Base-by-base conservation (phyloP, 2,797 vertebrate genomes). In the Sebastes glaucus region DNA sequence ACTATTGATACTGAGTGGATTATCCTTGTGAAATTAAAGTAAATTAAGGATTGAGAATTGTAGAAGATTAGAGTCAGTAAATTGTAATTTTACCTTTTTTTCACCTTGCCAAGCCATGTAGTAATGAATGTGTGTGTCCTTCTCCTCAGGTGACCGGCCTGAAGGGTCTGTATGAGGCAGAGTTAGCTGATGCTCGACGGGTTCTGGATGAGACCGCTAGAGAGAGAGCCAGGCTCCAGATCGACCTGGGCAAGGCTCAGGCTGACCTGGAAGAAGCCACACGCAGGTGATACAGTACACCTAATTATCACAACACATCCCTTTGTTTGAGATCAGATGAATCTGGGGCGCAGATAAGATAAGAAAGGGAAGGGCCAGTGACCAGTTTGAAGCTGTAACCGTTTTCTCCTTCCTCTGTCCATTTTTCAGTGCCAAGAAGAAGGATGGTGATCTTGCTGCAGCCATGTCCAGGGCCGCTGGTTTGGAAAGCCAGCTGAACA, bases 191-290 rank as follows among this genome's bases (percentile, higher is more conserved):
- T 28, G 96, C 98, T 63, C 96, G 98, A 1, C 95, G 97, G 30
- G 97, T 97, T 67, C 93, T 99, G 75, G 99, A 99, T 77, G 99
- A 99, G 90, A 99, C 98, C 0, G 97, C 99, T 10, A 96, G 87
- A 23, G 98, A 99, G 65, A 94, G 97, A 23, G 98, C 99, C 1
- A 95, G 93, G 32, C 95, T 99, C 46, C 98, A 99, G 96, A 99
- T 99, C 2, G 96, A 99, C 68, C 92, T 98, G 3, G 99, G 98
- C 62, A 99, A 97, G 88, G 95, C 96, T 83, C 95, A 94, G 35
- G 91, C 97, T 0, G 98, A 99, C 11, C 94, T 99, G 16, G 98
- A 99, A 7, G 99, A 99, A 83, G 92, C 96, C 80, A 95, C 90
- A 3, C 92, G 89, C 74, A 98, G 96, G 93, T 98, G 94, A 97